A percentile compares a stretch with the other conserved stretches of the same genome.
Conservation (phyloP, 1,140 invertebrate genomes). For the Nixonia krombeini region DNA sequence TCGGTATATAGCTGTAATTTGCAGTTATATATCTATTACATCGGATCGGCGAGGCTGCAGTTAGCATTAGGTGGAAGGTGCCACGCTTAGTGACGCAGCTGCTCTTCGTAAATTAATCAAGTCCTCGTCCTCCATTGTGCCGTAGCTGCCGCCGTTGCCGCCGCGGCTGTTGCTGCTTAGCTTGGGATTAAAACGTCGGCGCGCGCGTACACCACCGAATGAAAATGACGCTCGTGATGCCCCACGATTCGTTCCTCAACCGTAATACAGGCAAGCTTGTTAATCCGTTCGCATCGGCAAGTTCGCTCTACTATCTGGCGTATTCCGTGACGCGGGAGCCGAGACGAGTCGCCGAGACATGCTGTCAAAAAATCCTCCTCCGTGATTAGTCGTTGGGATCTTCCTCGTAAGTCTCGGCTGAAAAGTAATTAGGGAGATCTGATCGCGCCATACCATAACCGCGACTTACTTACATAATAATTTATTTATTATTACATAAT, state of each 20-base stretch:
- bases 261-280: slow-evolving; percentile 16
- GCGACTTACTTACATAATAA: too few species aligned
- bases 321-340: neutral
- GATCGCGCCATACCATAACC: too few species aligned
- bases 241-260: neutral
- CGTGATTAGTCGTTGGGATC: too few species aligned
- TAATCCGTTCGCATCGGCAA: slow-evolving; percentile 37
- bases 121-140: slow-evolving; percentile 49
- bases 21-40: slow-evolving; percentile 21
- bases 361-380: too few species aligned
- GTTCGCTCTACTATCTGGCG: too few species aligned
- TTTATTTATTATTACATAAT: too few species aligned
- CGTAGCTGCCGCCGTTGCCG: too few species aligned
- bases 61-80: slow-evolving; percentile 33
- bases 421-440: too few species aligned
- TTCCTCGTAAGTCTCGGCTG: too few species aligned
- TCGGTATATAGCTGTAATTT: slow-evolving; percentile 28
- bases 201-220: slow-evolving; percentile 12
- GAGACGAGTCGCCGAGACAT: too few species aligned
- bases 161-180: slow-evolving; percentile 41
- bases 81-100: slow-evolving; percentile 54
- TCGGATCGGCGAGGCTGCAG: slow-evolving; percentile 33
- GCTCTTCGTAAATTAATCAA: slow-evolving; percentile 59
- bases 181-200: slow-evolving; percentile 45
- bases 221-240: neutral